These are phyloP conservation scores for Apostichopus californicus DNA, from an alignment of 35 echinoderm and acorn worm genomes.

Conservation along the genomic window DNA sequence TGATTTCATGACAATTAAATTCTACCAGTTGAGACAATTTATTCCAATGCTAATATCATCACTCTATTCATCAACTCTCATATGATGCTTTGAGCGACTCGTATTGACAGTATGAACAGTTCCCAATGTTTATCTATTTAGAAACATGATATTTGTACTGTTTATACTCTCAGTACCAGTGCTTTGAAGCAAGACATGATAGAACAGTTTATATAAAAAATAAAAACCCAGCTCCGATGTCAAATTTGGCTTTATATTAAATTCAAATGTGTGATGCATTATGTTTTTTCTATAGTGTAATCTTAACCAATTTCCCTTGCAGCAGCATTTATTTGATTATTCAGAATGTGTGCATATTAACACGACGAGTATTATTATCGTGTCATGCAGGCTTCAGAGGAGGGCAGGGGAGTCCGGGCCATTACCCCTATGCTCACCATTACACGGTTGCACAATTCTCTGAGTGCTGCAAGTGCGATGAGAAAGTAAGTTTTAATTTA, in stretches of 20 bases:
- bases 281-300: neutral
- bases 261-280: no score
- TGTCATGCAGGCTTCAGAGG: conserved; percentile 70
- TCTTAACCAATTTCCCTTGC: neutral
- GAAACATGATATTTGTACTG: no score
- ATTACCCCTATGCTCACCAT: conserved; percentile 90
- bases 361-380: neutral
- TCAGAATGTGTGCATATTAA: neutral
- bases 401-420: conserved; percentile 71
- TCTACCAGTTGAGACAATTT: no score
- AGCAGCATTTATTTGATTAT: neutral
- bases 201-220: no score
- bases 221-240: no score
- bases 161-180: no score
- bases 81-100: neutral
- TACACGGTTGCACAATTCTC: conserved; percentile 75
- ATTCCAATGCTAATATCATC: no score
- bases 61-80: neutral
- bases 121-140: no score
- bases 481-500: no score
- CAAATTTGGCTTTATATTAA: no score
- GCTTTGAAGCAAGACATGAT: no score
- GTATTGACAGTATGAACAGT: neutral
- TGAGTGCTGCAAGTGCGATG: conserved; percentile 68
- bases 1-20: no score